Evolutionary conservation across 2,888 invertebrate species (phyloP).

Genomic region (Hoplodrina ambigua): DNA sequence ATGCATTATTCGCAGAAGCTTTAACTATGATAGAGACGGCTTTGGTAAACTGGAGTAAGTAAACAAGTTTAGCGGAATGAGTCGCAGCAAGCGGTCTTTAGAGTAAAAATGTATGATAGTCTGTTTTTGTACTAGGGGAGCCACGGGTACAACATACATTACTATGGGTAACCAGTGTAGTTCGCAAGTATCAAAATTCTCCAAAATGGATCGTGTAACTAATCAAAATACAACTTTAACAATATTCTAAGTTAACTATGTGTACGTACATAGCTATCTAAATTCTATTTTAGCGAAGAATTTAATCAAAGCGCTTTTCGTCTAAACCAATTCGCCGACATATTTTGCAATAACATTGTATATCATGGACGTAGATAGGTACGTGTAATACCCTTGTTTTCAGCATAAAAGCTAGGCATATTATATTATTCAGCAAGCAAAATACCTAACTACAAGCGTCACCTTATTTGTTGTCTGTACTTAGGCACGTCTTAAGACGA

Average conservation of each 20-base stretch:
- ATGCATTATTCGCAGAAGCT: too few relatives aligned
- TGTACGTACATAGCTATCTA: constrained; percentile 14
- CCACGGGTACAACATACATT: not conserved
- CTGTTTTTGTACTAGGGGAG: not conserved
- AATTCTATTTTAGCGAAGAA: constrained; percentile 39
- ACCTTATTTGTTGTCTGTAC: constrained; percentile 26
- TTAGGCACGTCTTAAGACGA: constrained; percentile 11
- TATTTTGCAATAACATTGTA: constrained; percentile 6
- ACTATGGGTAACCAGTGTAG: not conserved
- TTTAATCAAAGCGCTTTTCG: constrained; percentile 36
- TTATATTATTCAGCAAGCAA: constrained; percentile 24
- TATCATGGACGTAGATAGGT: not conserved
- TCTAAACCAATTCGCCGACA: constrained; percentile 2
- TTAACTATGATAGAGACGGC: too few relatives aligned
- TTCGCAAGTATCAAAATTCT: constrained; percentile 1
- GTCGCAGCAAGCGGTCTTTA: not conserved
- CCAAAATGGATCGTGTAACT: constrained; percentile 10
- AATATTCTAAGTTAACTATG: constrained; percentile 20
- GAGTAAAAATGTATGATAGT: not conserved
- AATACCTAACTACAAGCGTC: constrained; percentile 4
- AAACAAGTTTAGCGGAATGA: constrained; percentile 1
- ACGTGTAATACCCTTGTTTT: not conserved
- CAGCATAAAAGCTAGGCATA: constrained; percentile 2
- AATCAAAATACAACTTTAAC: constrained; percentile 26
- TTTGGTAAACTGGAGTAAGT: not conserved